Percentiles rank a stretch among this genome's conserved stretches.
These are phyloP conservation scores for Myotis brandtii DNA, from an alignment of 2,113 vertebrate genomes.

Conservation along the genomic window DNA sequence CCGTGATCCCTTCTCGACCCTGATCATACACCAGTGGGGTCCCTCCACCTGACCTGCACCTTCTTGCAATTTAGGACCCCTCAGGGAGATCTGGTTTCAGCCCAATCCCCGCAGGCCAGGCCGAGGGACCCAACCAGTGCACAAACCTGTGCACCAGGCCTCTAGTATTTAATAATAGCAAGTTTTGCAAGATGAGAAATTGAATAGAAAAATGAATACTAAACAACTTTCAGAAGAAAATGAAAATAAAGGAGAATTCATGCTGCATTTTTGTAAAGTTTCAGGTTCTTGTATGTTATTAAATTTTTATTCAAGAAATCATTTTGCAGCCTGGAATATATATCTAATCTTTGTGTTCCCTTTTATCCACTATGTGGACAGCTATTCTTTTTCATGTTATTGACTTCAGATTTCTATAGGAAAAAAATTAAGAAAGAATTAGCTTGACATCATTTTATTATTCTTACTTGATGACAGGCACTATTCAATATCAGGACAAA, in stretches of 20 bases:
- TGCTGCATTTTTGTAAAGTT: background rate
- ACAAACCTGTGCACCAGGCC: too few relatives aligned
- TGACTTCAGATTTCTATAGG: constrained; percentile 22
- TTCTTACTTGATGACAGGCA: background rate
- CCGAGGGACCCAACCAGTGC: too few relatives aligned
- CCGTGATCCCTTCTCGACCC: too few relatives aligned
- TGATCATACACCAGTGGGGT: too few relatives aligned
- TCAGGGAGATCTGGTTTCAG: too few relatives aligned
- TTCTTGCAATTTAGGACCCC: too few relatives aligned
- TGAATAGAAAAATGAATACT: background rate
- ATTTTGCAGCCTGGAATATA: background rate
- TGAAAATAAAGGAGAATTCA: background rate
- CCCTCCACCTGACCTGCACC: too few relatives aligned
- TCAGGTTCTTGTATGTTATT: background rate
- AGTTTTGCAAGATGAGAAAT: background rate
- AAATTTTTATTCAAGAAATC: background rate
- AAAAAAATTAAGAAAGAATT: background rate
- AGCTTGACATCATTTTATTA: background rate
- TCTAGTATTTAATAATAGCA: background rate
- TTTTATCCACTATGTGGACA: background rate
- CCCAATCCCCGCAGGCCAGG: too few relatives aligned
- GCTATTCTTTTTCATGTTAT: background rate
- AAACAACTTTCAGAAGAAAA: constrained; percentile 13
- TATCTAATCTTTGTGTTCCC: background rate
- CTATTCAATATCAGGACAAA: background rate